Percentiles rank a stretch among this genome's conserved stretches.
Evolutionary conservation across 2,888 invertebrate genomes (phyloP).

Genomic region (Pandemis corylana): DNA sequence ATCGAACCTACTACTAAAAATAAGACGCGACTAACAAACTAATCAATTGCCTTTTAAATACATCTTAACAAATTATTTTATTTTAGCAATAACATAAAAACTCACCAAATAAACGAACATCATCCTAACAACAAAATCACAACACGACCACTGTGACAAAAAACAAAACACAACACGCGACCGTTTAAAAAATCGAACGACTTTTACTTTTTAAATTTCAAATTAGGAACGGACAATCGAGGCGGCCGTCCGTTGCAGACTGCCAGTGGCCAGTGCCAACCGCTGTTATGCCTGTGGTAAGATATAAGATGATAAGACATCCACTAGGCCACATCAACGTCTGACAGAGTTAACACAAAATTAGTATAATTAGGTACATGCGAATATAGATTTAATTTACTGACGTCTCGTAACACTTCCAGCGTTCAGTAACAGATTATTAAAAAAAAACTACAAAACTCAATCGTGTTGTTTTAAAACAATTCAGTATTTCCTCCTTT

Average conservation of each 20-base stretch:
- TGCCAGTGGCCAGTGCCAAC: slow-evolving; percentile 48
- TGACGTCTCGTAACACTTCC: too few relatives aligned
- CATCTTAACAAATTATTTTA: neutral
- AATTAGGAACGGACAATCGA: slow-evolving; percentile 53
- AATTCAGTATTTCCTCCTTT: too few relatives aligned
- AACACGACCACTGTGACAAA: slow-evolving; percentile 44
- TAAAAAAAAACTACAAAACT: too few relatives aligned
- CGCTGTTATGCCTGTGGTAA: slow-evolving; percentile 16
- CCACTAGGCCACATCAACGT: neutral
- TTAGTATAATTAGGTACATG: too few relatives aligned
- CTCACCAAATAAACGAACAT: slow-evolving; percentile 49
- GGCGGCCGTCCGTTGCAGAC: slow-evolving; percentile 53
- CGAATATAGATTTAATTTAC: too few relatives aligned
- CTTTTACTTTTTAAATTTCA: slow-evolving; percentile 40
- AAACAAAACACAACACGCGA: slow-evolving; percentile 16
- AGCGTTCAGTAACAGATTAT: too few relatives aligned
- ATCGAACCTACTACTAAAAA: neutral
- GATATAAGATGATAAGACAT: slow-evolving; percentile 6
- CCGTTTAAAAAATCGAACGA: slow-evolving; percentile 1
- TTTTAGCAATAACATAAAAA: slow-evolving; percentile 4
- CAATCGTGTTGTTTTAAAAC: too few relatives aligned
- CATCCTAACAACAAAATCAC: slow-evolving; percentile 42
- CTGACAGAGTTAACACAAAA: neutral
- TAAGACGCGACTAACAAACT: neutral
- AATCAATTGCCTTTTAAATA: neutral